Base-by-base conservation (phyloP, 2,888 invertebrate genomes). In the Serrognathus titanus region DNA sequence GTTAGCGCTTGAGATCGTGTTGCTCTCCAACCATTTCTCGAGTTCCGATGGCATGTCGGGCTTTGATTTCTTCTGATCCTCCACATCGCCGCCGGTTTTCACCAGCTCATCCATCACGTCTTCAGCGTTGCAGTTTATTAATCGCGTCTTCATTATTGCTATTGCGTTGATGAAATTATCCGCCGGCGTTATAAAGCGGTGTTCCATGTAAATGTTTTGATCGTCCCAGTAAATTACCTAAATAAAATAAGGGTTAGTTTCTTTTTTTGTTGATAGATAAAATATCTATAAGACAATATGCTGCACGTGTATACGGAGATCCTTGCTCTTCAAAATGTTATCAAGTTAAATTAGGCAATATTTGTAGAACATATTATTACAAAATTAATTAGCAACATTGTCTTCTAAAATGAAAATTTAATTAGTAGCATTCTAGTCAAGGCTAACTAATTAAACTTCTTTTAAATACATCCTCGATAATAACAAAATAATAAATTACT, bases 201-300 rank as follows among this genome's bases (percentile, higher is more conserved):
- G 94, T 73, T 93, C 92, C 81, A 94, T 84, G 72, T 89, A 94
- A 53, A 94, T 82, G 24, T 88, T 86, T 65, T 86, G 85, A 3
- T 88, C 85, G 72, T 94, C 93, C 94, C 94, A 94, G 72, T 89
- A 92, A 52, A 91, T 82, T 50, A 94, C 84, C 90, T 91, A 75
- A 73, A 31, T 20, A 41, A 59, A 56, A 51, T 53, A 54, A 9
- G 12, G 11, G 37, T 55, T 45, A 40, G 12, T 37, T 12, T 20
- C 11, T 13, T 49, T 12, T 36, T 49, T 31, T 31, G 20, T 4
- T 31, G 2, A 16, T 16, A 16, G 16, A 16, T 16, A 16, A 1
- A 16, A 16, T 16, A 16, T 2, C 16, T 16, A 1, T 16, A 16
- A 16, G 16, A 16, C 24, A 31, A 31, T 31, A 7, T 31, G 7